Evolutionary conservation across 2,888 invertebrate genomes (phyloP).

Genomic region (Priocnemis perturbator): DNA sequence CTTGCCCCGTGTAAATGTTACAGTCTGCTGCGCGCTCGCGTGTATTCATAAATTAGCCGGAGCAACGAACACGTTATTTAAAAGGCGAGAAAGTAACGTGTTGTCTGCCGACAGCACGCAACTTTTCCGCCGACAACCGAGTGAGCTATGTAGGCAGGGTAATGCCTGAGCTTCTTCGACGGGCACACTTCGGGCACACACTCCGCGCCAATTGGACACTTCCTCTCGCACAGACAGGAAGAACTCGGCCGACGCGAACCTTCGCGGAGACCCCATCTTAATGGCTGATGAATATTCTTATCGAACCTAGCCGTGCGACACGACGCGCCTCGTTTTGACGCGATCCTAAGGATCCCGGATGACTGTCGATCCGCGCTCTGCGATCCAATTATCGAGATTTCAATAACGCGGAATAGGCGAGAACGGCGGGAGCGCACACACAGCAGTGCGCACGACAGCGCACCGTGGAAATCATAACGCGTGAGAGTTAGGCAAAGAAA

Average conservation of each 20-base stretch:
- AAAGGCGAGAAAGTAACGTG: conserved; percentile 53
- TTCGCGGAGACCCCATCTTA: not conserved
- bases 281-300: conserved; percentile 1
- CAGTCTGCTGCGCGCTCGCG: conserved; percentile 43
- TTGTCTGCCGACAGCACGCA: conserved; percentile 34
- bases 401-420: too few species aligned
- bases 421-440: too few species aligned
- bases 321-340: too few species aligned
- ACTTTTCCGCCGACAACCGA: conserved; percentile 17
- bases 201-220: not conserved
- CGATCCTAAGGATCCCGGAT: too few species aligned
- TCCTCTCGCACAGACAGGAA: conserved; percentile 5
- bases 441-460: too few species aligned
- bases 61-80: conserved; percentile 39
- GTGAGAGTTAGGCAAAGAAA: too few species aligned
- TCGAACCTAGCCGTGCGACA: not conserved
- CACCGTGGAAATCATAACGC: too few species aligned
- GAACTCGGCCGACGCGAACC: not conserved
- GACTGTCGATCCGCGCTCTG: too few species aligned
- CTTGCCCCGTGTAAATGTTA: conserved; percentile 39
- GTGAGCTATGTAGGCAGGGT: not conserved
- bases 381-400: too few species aligned
- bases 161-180: conserved; percentile 17
- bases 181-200: conserved; percentile 30
- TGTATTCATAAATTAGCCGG: conserved; percentile 44